Percentiles rank a stretch among this genome's conserved stretches.
phyloP scores from a whole-genome alignment of 2,888 invertebrate genomes.

The Drosophila greeni region DNA sequence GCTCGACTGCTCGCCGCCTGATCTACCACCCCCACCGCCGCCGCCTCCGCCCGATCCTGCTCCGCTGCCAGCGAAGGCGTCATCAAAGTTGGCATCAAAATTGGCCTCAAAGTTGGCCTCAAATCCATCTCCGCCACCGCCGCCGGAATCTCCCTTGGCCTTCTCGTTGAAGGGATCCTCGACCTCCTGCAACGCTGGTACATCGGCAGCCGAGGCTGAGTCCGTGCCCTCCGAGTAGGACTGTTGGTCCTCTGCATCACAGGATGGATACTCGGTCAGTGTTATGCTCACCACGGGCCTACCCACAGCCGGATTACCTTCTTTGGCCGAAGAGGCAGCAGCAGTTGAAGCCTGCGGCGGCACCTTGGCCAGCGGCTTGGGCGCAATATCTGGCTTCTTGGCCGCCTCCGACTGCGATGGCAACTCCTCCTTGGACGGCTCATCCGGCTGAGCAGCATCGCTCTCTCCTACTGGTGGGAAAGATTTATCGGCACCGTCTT shows the following conservation, averaged over 20 bases:
- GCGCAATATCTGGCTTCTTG: conserved; percentile 61
- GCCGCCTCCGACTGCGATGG: conserved; percentile 37
- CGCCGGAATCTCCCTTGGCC: conserved; percentile 43
- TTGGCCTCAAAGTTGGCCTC: conserved; percentile 79
- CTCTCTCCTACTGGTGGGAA: conserved; percentile 83
- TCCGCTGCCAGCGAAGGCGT: conserved; percentile 78
- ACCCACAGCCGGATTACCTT: conserved; percentile 62
- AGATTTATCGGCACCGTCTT: conserved; percentile 87
- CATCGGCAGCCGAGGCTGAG: conserved; percentile 58
- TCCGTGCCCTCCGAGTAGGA: conserved; percentile 71
- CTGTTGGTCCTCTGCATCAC: conserved; percentile 65
- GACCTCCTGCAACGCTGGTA: conserved; percentile 67
- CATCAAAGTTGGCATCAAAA: conserved; percentile 75
- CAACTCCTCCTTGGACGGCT: conserved; percentile 35
- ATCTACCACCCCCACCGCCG: conserved; percentile 51
- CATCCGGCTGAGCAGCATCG: conserved; percentile 50
- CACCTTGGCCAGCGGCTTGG: conserved; percentile 51
- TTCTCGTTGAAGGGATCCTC: conserved; percentile 76
- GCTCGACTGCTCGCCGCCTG: conserved; percentile 56
- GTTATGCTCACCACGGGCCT: conserved; percentile 56
- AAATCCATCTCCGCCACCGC: conserved; percentile 66
- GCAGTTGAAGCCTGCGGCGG: neutral
- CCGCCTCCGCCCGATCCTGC: conserved; percentile 46
- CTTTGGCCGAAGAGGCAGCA: conserved; percentile 48
- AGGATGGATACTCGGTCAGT: conserved; percentile 63